phyloP scores from a whole-genome alignment of 2,113 vertebrate genomes.

The Poecile atricapillus region DNA sequence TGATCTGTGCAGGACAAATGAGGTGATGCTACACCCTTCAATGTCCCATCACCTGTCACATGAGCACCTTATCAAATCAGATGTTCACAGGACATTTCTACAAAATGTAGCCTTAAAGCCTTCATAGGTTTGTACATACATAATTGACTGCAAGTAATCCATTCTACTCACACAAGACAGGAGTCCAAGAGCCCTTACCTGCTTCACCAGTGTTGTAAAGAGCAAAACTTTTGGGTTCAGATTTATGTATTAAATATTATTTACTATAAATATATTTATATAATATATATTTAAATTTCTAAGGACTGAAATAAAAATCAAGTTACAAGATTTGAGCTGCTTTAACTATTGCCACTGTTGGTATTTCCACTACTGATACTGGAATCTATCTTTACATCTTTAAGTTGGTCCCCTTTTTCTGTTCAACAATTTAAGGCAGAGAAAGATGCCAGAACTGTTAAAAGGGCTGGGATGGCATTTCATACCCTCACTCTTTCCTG shows the following conservation, averaged over 20 bases:
- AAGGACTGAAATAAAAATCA: not conserved
- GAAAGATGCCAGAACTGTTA: not conserved
- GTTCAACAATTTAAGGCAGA: not conserved
- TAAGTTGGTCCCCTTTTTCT: not conserved
- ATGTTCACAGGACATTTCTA: not conserved
- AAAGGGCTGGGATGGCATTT: not conserved
- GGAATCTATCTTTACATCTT: not conserved
- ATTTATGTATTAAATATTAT: not conserved
- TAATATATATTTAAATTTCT: not conserved
- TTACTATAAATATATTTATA: not conserved
- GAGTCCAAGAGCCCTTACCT: not conserved
- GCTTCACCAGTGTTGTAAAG: not conserved
- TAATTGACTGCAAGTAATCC: not conserved
- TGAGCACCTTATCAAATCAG: not conserved
- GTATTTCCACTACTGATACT: too few relatives aligned
- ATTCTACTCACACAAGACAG: not conserved
- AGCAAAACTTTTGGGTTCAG: accelerated
- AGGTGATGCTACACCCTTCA: not conserved
- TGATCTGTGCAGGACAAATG: not conserved
- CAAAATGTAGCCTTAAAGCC: not conserved
- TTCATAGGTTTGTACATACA: not conserved
- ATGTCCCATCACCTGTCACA: not conserved
- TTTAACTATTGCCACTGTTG: not conserved
- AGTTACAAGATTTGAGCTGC: not conserved
- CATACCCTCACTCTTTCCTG: not conserved